These are phyloP conservation scores for Philonicus albiceps DNA, from an alignment of 2,888 invertebrate species.

Conservation along the genomic window DNA sequence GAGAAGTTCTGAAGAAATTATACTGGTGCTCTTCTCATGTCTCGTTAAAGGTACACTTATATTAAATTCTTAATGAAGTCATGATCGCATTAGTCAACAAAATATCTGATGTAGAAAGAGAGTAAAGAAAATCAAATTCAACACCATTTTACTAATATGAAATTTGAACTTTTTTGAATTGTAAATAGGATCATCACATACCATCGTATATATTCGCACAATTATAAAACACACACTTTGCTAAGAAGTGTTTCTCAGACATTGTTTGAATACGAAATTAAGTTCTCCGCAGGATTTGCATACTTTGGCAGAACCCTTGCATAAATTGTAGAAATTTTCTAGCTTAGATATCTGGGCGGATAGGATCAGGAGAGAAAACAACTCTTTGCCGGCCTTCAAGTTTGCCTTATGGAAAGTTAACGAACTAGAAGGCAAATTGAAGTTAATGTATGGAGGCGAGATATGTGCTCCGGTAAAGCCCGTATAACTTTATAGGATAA, in stretches of 20 bases:
- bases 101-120: neutral
- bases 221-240: conserved; percentile 41
- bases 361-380: neutral
- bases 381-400: conserved; percentile 13
- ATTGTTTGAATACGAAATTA: conserved; percentile 46
- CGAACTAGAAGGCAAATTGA: conserved; percentile 33
- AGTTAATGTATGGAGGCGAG: conserved; percentile 26
- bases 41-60: neutral
- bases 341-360: conserved; percentile 1
- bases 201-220: neutral
- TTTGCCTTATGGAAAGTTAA: conserved; percentile 35
- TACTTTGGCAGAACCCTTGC: conserved; percentile 45
- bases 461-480: neutral
- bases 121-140: neutral
- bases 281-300: conserved; percentile 45
- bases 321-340: conserved; percentile 38
- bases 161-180: neutral
- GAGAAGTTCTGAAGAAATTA: neutral
- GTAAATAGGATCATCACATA: neutral
- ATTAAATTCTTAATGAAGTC: neutral
- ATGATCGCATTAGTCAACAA: neutral
- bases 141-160: neutral
- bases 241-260: conserved; percentile 43
- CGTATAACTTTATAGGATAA: neutral
- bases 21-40: neutral